A percentile compares a stretch with the other conserved stretches of the same genome.
Evolutionary conservation across 1,140 invertebrate species (phyloP).

Genomic region (Palaemon carinicauda): DNA sequence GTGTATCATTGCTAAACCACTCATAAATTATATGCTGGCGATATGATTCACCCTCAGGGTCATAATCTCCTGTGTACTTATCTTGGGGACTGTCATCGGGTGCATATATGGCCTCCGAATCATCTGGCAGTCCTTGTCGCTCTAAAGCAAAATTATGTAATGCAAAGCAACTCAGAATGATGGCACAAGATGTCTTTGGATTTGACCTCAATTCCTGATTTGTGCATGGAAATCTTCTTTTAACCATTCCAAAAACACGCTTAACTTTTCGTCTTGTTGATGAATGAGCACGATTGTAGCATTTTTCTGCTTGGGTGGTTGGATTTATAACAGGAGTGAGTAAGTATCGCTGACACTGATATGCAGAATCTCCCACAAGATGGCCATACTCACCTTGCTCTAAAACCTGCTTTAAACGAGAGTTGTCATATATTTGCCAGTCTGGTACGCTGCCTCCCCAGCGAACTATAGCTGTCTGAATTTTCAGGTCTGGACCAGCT

Average conservation of each 20-base stretch:
- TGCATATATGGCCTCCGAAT: slow-evolving; percentile 4
- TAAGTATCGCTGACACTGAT: slow-evolving; percentile 44
- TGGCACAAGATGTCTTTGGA: slow-evolving; percentile 42
- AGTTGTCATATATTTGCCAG: slow-evolving; percentile 38
- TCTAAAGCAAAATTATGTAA: slow-evolving; percentile 39
- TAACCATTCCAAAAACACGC: slow-evolving; percentile 19
- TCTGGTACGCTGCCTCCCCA: slow-evolving; percentile 43
- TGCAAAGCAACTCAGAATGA: slow-evolving; percentile 40
- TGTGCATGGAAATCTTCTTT: slow-evolving; percentile 32
- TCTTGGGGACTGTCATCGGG: slow-evolving; percentile 38
- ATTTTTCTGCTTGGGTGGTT: slow-evolving; percentile 24
- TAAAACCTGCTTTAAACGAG: slow-evolving; percentile 17
- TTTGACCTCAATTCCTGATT: slow-evolving; percentile 33
- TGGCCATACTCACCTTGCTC: slow-evolving; percentile 48
- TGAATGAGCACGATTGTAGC: slow-evolving; percentile 38
- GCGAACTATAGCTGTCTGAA: slow-evolving; percentile 27
- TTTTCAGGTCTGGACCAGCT: slow-evolving; percentile 27
- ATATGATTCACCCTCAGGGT: slow-evolving; percentile 47
- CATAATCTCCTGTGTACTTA: slow-evolving; percentile 31
- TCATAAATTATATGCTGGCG: slow-evolving; percentile 43
- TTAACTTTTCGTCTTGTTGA: slow-evolving; percentile 15
- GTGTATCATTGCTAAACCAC: slow-evolving; percentile 38
- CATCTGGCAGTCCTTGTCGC: slow-evolving; percentile 21
- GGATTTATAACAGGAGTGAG: slow-evolving; percentile 27
- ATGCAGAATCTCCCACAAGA: slow-evolving; percentile 35